Conservation (phyloP, 2,113 vertebrate species). For the Nerophis lumbriciformis region DNA sequence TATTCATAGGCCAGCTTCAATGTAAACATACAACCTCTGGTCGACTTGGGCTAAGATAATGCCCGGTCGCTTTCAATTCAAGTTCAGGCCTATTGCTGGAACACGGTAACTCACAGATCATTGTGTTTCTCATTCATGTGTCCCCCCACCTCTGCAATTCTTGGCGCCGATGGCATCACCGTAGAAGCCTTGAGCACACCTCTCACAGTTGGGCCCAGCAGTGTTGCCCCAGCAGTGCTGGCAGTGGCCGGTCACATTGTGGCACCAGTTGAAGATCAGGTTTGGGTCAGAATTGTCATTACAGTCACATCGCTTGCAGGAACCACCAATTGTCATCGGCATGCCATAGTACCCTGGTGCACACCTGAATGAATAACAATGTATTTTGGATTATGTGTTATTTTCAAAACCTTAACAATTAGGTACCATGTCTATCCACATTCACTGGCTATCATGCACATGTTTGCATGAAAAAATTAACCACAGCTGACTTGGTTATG, state of each 20-base stretch:
- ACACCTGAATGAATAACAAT: slow-evolving; percentile 70
- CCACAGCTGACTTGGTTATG: too few species aligned
- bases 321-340: slow-evolving; percentile 79
- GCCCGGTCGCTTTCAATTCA: too few species aligned
- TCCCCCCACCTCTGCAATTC: slow-evolving; percentile 82
- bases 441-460: too few species aligned
- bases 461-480: too few species aligned
- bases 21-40: background rate
- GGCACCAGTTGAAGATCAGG: slow-evolving; percentile 90
- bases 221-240: slow-evolving; percentile 87
- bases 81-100: too few species aligned
- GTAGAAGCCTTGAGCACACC: slow-evolving; percentile 83
- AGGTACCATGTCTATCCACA: too few species aligned
- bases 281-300: slow-evolving; percentile 96
- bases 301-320: slow-evolving; percentile 91
- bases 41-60: background rate
- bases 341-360: slow-evolving; percentile 95
- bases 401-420: too few species aligned
- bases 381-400: background rate
- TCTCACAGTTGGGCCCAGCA: slow-evolving; percentile 83
- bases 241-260: slow-evolving; percentile 89
- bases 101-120: too few species aligned
- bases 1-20: background rate
- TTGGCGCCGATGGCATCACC: slow-evolving; percentile 85
- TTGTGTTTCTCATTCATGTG: too few species aligned